These are phyloP conservation scores for Caloenas nicobarica DNA, from an alignment of 2,113 vertebrate species.

Conservation along the genomic window DNA sequence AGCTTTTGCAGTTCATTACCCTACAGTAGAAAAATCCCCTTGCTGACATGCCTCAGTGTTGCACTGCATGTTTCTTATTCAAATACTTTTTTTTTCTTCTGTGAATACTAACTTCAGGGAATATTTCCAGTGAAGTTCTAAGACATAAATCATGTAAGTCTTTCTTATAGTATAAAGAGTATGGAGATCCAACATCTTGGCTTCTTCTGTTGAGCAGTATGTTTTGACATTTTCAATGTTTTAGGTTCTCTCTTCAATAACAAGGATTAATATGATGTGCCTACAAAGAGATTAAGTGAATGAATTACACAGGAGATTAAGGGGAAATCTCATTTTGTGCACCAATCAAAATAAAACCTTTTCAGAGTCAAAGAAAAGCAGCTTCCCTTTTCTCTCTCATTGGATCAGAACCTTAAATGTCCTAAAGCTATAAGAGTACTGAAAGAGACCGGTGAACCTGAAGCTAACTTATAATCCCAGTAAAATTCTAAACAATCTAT, in stretches of 20 bases:
- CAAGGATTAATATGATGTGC: conserved; percentile 54
- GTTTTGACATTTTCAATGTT: not conserved
- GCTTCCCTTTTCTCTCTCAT: not conserved
- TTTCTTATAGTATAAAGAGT: not conserved
- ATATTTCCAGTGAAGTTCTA: not conserved
- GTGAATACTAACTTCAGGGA: not conserved
- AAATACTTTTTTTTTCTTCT: not conserved
- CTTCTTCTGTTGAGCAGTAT: not conserved
- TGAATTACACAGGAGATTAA: conserved; percentile 56
- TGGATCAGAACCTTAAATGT: not conserved
- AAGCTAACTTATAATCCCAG: not conserved
- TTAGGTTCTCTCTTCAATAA: conserved; percentile 13
- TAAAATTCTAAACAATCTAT: not conserved
- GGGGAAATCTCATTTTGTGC: conserved; percentile 29
- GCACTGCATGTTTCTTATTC: not conserved
- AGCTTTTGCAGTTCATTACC: not conserved
- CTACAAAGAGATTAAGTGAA: conserved; percentile 44
- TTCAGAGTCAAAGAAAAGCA: not conserved
- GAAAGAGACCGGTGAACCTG: not conserved
- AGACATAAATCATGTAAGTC: not conserved
- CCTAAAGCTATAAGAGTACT: not conserved
- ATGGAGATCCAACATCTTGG: not conserved
- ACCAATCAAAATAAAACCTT: conserved; percentile 51
- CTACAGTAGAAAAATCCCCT: not conserved
- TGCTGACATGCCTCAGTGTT: not conserved